Evolutionary conservation across 1,140 invertebrate genomes (phyloP).

Genomic region (Chironomus striatipennis): DNA sequence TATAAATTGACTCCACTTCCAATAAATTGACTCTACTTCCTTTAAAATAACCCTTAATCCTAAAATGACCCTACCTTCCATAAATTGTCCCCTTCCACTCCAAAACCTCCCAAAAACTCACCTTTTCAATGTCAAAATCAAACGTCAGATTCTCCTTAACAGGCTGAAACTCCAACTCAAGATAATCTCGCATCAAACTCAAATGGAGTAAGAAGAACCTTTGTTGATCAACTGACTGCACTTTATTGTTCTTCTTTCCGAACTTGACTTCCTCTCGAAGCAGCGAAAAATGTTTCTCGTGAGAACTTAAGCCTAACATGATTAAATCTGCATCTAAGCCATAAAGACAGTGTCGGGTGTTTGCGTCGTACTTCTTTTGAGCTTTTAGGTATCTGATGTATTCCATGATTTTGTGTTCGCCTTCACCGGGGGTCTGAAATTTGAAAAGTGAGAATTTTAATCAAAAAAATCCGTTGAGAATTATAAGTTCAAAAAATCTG

Average conservation of each 20-base stretch:
- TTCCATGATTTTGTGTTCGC: slow-evolving; percentile 98
- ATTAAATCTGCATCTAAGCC: slow-evolving; percentile 95
- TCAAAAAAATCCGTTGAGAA: too few relatives aligned
- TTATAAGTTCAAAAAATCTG: too few relatives aligned
- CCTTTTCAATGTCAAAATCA: slow-evolving; percentile 68
- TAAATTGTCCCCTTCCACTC: too few relatives aligned
- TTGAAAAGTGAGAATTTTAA: too few relatives aligned
- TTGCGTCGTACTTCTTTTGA: slow-evolving; percentile 72
- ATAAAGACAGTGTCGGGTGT: slow-evolving; percentile 90
- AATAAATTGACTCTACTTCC: too few relatives aligned
- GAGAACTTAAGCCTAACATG: slow-evolving; percentile 86
- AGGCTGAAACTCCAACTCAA: slow-evolving; percentile 81
- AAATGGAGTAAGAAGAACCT: slow-evolving; percentile 90
- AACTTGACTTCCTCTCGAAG: slow-evolving; percentile 85
- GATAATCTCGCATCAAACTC: slow-evolving; percentile 83
- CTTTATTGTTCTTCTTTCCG: slow-evolving; percentile 51
- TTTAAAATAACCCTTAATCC: too few relatives aligned
- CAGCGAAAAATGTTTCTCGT: slow-evolving; percentile 90
- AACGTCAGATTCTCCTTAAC: slow-evolving; percentile 64
- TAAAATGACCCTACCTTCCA: too few relatives aligned
- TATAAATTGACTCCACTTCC: too few relatives aligned
- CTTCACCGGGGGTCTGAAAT: slow-evolving; percentile 81
- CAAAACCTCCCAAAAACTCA: too few relatives aligned
- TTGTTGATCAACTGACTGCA: slow-evolving; percentile 70
- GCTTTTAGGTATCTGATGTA: slow-evolving; percentile 83